phyloP scores from a whole-genome alignment of 2,113 vertebrate genomes.

The Leptodactylus fuscus region DNA sequence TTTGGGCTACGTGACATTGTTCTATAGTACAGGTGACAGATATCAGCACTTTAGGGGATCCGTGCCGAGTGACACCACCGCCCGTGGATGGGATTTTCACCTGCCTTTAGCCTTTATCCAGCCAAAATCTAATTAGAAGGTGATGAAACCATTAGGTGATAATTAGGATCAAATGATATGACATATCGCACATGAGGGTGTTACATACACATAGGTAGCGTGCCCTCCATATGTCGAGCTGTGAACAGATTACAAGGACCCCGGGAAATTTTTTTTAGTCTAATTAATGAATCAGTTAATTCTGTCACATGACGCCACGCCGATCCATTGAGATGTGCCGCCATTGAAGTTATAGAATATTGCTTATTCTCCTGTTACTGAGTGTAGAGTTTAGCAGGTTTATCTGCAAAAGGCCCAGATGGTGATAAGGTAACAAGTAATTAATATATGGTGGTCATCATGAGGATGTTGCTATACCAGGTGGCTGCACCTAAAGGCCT shows the following conservation, averaged over 20 bases:
- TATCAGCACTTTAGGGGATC: background rate
- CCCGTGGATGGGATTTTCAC: background rate
- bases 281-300: too few relatives aligned
- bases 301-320: too few relatives aligned
- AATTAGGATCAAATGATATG: conserved; percentile 26
- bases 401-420: too few relatives aligned
- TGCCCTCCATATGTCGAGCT: background rate
- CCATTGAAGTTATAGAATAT: too few relatives aligned
- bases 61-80: background rate
- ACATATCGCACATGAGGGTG: background rate
- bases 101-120: conserved; percentile 19
- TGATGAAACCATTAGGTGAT: conserved; percentile 28
- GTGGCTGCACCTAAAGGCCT: too few relatives aligned
- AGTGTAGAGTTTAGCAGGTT: too few relatives aligned
- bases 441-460: too few relatives aligned
- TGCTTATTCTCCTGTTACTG: too few relatives aligned
- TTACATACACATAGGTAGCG: background rate
- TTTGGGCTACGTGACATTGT: background rate
- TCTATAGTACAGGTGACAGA: conserved; percentile 19
- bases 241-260: background rate
- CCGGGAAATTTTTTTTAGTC: too few relatives aligned
- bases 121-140: conserved; percentile 40
- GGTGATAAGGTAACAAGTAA: too few relatives aligned
- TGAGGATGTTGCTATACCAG: too few relatives aligned
- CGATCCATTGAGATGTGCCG: too few relatives aligned